Base-by-base conservation (phyloP, 2,888 invertebrate genomes). In the Hermaeophaga mercurialis region DNA sequence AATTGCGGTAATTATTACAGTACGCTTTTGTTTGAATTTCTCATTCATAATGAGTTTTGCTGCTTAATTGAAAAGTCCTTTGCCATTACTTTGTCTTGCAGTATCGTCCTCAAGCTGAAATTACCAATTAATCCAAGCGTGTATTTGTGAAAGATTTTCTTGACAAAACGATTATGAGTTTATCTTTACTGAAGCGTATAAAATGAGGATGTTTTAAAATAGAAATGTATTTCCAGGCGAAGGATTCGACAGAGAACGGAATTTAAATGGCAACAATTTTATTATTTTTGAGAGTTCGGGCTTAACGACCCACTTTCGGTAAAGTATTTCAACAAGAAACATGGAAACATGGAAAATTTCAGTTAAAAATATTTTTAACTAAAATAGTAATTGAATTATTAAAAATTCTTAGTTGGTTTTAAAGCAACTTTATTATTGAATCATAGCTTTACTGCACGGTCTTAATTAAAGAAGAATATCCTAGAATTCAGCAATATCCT, bases 1-100 rank as follows among this genome's bases (percentile, higher is more conserved):
- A 36, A 36, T 17, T 36, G 36, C 17, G 36, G 36, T 36, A 36
- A 36, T 36, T 36, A 36, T 9, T 15, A 36, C 36, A 36, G 36
- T 17, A 17, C 36, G 15, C 36, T 17, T 36, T 36, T 36, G 36
- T 36, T 36, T 17, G 7, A 15, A 36, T 36, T 36, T 36, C 12
- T 11, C 36, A 8, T 36, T 31, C 36, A 36, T 33, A 33, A 33
- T 15, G 36, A 36, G 17, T 17, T 36, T 36, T 36, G 8, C 17
- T 36, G 36, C 36, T 36, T 36, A 36, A 36, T 36, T 36, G 36
- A 36, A 36, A 36, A 36, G 36, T 36, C 14, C 36, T 36, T 36
- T 36, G 17, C 15, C 36, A 17, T 36, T 15, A 36, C 15, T 36
- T 36, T 15, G 15, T 36, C 36, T 17, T 36, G 36, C 17, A 36